Percentiles rank a stretch among this genome's conserved stretches.
Conservation (phyloP, 2,888 invertebrate genomes). For the Rhingia rostrata region DNA sequence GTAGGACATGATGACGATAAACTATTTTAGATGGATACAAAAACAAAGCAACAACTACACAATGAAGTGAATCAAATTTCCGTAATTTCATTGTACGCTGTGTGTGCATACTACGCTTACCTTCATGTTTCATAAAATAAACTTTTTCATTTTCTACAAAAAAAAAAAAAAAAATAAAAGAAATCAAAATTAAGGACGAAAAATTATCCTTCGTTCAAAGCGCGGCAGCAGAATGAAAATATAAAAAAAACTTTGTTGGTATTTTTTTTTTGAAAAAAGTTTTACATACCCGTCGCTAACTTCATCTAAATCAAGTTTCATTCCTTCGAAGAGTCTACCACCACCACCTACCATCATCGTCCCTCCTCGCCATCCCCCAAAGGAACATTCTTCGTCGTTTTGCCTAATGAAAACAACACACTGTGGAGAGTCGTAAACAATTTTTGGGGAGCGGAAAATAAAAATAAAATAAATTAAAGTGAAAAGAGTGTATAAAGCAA, state of each 20-base stretch:
- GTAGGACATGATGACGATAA: conserved; percentile 76
- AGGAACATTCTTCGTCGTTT: conserved; percentile 55
- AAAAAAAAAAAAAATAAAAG: conserved; percentile 15
- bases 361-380: conserved; percentile 1
- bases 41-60: conserved; percentile 62
- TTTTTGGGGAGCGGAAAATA: conserved; percentile 67
- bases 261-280: conserved; percentile 59
- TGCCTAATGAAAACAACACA: conserved; percentile 76
- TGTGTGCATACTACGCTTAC: conserved; percentile 69
- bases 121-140: conserved; percentile 73
- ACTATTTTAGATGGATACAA: conserved; percentile 76
- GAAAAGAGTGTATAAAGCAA: conserved; percentile 73
- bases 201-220: conserved; percentile 68
- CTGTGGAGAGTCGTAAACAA: conserved; percentile 71
- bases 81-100: conserved; percentile 71
- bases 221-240: conserved; percentile 32
- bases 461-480: conserved; percentile 75
- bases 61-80: conserved; percentile 74
- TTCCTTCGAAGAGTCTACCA: conserved; percentile 41
- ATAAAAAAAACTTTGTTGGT: conserved; percentile 31
- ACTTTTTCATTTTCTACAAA: conserved; percentile 46
- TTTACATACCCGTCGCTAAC: conserved; percentile 73
- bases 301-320: conserved; percentile 73
- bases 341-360: background rate
- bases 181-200: conserved; percentile 46